Evolutionary conservation across 2,113 vertebrate genomes (phyloP).

Genomic region (Crotophaga sulcirostris): DNA sequence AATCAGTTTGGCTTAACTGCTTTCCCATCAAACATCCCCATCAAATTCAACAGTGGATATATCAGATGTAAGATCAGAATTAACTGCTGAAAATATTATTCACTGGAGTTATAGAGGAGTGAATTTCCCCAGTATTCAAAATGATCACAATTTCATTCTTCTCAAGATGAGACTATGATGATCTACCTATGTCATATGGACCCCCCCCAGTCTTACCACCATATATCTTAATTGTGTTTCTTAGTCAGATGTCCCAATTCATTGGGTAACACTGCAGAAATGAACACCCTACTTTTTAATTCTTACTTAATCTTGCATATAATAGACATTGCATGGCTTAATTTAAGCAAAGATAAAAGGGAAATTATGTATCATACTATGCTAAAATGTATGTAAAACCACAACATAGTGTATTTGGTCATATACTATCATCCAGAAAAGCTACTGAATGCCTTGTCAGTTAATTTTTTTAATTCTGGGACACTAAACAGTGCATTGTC

Average conservation of each 20-base stretch:
- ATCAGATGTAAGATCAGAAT: not conserved
- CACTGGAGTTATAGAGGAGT: not conserved
- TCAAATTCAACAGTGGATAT: not conserved
- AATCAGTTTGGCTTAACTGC: not conserved
- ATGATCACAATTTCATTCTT: not conserved
- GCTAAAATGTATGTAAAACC: not conserved
- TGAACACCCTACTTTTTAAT: not conserved
- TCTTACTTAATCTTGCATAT: not conserved
- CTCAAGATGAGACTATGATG: not conserved
- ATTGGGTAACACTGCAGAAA: not conserved
- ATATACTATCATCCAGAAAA: not conserved
- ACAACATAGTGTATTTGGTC: not conserved
- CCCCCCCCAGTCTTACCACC: not conserved
- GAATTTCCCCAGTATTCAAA: not conserved
- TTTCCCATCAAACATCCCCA: not conserved
- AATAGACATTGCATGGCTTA: not conserved
- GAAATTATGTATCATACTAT: not conserved
- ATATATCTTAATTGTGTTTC: not conserved
- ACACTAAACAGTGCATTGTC: not conserved
- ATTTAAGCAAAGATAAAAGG: not conserved
- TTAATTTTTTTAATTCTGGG: not conserved
- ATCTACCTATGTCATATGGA: not conserved
- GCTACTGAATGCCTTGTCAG: not conserved
- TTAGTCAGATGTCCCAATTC: not conserved
- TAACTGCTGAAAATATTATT: not conserved